A percentile compares a stretch with the other conserved stretches of the same genome.
Conservation (phyloP, 2,797 vertebrate species). For the Anableps anableps region DNA sequence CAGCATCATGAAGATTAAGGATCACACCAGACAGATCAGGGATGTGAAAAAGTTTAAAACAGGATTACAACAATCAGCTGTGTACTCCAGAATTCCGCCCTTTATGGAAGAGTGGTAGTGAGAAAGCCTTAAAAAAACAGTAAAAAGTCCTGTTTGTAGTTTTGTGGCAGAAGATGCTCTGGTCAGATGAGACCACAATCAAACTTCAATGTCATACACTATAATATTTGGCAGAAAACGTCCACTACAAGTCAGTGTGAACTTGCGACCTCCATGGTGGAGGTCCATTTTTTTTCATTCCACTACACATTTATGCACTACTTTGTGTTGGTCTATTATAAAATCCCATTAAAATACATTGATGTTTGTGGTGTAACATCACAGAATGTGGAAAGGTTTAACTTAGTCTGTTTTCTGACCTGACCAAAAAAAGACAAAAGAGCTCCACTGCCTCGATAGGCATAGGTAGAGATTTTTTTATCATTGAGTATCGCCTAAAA, state of each 20-base stretch:
- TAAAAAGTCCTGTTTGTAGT: background rate
- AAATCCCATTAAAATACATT: background rate
- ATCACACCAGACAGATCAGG: too few species aligned
- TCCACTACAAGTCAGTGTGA: background rate
- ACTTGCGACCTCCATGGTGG: background rate
- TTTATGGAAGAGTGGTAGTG: background rate
- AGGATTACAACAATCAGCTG: background rate
- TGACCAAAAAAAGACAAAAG: conserved; percentile 6
- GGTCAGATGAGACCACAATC: too few species aligned
- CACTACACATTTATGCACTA: background rate
- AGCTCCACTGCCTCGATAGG: conserved; percentile 4
- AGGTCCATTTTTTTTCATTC: background rate
- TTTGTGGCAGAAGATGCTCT: background rate
- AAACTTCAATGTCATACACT: too few species aligned
- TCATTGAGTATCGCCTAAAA: conserved; percentile 48
- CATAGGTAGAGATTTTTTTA: conserved; percentile 21
- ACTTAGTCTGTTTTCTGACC: background rate
- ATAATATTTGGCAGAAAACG: too few species aligned
- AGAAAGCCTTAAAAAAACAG: background rate
- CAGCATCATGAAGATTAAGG: too few species aligned
- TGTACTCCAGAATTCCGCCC: background rate
- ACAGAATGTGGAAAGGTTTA: background rate
- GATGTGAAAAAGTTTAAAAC: background rate
- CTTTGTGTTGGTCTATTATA: background rate
- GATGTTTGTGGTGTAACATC: background rate